Evolutionary conservation across 1,140 invertebrate species (phyloP).

Genomic region (Pseudomyrmex dendroicus): DNA sequence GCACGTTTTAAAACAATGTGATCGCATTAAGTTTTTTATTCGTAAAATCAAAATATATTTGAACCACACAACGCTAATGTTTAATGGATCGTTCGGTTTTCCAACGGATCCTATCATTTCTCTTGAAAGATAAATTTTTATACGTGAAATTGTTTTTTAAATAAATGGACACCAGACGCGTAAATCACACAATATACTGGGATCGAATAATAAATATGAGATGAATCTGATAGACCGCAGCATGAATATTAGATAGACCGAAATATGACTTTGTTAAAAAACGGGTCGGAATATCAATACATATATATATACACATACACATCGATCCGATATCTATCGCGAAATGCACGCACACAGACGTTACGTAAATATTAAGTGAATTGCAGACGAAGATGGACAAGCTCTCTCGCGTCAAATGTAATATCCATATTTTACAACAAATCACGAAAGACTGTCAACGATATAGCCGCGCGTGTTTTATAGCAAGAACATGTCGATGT

Average conservation of each 20-base stretch:
- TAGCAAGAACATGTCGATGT: constrained; percentile 8
- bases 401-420: neutral
- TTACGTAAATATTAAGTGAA: neutral
- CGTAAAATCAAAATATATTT: neutral
- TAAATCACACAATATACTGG: neutral
- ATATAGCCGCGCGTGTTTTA: neutral
- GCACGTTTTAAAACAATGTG: neutral
- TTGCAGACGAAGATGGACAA: neutral
- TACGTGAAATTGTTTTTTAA: neutral
- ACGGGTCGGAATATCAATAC: neutral
- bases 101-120: too few relatives aligned
- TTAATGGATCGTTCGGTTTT: too few relatives aligned
- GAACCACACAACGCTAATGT: neutral
- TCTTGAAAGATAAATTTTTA: too few relatives aligned
- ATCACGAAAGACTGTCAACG: neutral
- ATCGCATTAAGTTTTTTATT: neutral
- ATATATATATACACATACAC: neutral
- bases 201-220: constrained; percentile 34
- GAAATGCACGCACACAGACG: neutral
- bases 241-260: constrained; percentile 4
- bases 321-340: neutral
- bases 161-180: constrained; percentile 7
- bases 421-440: constrained; percentile 8
- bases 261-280: constrained; percentile 39
- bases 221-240: neutral